Conservation (phyloP, 2,113 vertebrate species). For the Oxyruncus cristatus region DNA sequence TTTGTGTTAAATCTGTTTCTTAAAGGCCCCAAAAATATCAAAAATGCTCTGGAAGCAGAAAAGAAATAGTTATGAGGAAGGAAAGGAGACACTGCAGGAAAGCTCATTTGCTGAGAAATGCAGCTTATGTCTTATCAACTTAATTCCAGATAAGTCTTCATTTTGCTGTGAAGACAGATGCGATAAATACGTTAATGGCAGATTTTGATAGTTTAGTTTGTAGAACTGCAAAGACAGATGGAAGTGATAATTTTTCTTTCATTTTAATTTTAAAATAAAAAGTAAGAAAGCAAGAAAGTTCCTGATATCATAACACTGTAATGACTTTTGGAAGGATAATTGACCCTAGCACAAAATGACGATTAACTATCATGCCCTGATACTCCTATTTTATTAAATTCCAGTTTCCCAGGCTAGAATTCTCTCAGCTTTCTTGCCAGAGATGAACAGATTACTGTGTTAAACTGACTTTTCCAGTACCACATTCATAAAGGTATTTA, state of each 20-base stretch:
- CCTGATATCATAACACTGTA: not conserved
- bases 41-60: conserved; percentile 42
- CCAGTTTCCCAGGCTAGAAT: not conserved
- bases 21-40: not conserved
- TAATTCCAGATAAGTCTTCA: conserved; percentile 63
- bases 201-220: conserved; percentile 27
- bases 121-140: conserved; percentile 57
- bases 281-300: conserved; percentile 32
- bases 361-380: not conserved
- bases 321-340: conserved; percentile 53
- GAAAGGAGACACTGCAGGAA: not conserved
- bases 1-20: not conserved
- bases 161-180: conserved; percentile 48
- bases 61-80: not conserved
- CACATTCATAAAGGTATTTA: not conserved
- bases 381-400: conserved; percentile 10
- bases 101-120: conserved; percentile 45
- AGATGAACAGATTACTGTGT: not conserved
- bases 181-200: conserved; percentile 54
- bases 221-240: conserved; percentile 49
- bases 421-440: not conserved
- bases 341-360: not conserved
- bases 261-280: conserved; percentile 62
- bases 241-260: conserved; percentile 54
- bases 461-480: not conserved